A percentile compares a stretch with the other conserved stretches of the same genome.
Conservation (phyloP, 2,797 vertebrate species). For the Taeniopygia guttata region DNA sequence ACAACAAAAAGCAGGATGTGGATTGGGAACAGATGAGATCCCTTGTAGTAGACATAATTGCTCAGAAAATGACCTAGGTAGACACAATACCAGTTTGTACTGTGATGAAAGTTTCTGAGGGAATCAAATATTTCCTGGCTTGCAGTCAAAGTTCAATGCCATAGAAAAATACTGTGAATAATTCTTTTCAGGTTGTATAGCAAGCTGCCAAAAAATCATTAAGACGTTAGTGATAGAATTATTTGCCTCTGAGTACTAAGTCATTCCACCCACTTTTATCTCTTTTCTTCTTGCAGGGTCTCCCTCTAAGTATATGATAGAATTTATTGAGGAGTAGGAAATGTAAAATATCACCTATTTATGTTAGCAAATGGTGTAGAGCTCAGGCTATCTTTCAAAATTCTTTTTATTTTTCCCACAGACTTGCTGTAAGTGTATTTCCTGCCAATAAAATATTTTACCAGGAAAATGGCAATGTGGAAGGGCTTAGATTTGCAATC, state of each 20-base stretch:
- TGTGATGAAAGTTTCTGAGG: background rate
- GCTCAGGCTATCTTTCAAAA: background rate
- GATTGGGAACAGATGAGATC: background rate
- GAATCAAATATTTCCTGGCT: background rate
- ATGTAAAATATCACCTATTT: slow-evolving; percentile 6
- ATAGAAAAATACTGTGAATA: slow-evolving; percentile 18
- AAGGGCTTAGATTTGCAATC: background rate
- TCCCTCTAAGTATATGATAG: background rate
- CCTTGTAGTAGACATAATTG: background rate
- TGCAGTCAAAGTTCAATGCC: slow-evolving; percentile 9
- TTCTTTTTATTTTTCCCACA: background rate
- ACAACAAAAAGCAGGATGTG: background rate
- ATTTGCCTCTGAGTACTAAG: background rate
- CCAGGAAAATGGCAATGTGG: background rate
- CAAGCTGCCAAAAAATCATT: background rate
- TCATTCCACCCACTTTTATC: background rate
- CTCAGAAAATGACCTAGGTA: background rate
- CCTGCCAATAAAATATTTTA: slow-evolving; percentile 10
- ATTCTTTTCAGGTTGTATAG: background rate
- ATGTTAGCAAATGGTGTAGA: background rate
- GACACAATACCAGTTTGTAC: background rate
- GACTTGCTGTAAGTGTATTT: background rate
- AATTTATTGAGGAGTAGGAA: background rate
- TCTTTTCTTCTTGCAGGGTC: background rate
- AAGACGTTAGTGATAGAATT: background rate